Percentiles rank a stretch among this genome's conserved stretches.
Evolutionary conservation across 2,113 vertebrate species (phyloP).

Genomic region (Alethe diademata): DNA sequence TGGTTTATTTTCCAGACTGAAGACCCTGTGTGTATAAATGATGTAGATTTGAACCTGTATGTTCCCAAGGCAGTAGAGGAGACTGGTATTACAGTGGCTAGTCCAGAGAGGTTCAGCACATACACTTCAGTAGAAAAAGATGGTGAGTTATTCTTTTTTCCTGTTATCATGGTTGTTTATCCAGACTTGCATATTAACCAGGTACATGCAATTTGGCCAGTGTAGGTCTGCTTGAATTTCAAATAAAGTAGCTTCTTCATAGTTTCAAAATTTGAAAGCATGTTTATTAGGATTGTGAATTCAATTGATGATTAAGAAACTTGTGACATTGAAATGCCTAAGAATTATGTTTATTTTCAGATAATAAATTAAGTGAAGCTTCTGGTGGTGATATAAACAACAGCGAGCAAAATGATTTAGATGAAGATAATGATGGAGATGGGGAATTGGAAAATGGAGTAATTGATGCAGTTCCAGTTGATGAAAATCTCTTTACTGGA

Average conservation of each 20-base stretch:
- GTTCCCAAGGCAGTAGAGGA: constrained; percentile 93
- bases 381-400: constrained; percentile 87
- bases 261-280: neutral
- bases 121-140: constrained; percentile 66
- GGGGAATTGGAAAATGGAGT: constrained; percentile 74
- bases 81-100: constrained; percentile 91
- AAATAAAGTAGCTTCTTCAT: neutral
- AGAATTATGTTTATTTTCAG: constrained; percentile 72
- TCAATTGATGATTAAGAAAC: neutral
- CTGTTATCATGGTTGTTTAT: neutral
- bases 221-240: neutral
- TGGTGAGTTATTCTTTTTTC: constrained; percentile 68
- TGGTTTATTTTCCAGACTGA: constrained; percentile 69
- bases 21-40: constrained; percentile 77
- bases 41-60: constrained; percentile 90
- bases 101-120: constrained; percentile 85
- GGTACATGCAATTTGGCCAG: neutral
- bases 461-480: constrained; percentile 89
- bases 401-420: constrained; percentile 73
- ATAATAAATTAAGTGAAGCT: constrained; percentile 90
- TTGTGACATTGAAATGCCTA: neutral
- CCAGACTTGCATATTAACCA: neutral
- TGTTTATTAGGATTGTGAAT: neutral
- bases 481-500: constrained; percentile 97
- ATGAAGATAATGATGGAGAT: constrained; percentile 68